Evolutionary conservation across 2,797 vertebrate genomes (phyloP), one percentile per base, ranked within the genome.

Genomic region (Nyctibius grandis): DNA sequence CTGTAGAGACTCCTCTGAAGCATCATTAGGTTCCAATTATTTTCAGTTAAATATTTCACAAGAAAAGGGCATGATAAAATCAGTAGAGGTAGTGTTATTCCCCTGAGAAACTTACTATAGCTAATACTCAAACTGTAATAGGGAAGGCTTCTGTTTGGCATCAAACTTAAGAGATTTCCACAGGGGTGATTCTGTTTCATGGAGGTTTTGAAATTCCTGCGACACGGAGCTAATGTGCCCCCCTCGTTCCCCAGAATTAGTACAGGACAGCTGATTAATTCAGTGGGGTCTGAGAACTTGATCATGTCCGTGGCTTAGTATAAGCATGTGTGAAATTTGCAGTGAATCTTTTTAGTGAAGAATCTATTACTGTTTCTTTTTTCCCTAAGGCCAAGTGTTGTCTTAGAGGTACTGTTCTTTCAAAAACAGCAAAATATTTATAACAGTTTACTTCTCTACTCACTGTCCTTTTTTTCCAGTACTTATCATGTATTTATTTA

Each of bases 11-110:
- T 95, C 47, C 64, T 95, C 94, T 96, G 93, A 96, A 97, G 67
- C 76, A 92, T 96, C 81, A 90, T 96, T 96, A 96, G 73, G 28
- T 96, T 97, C 78, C 83, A 97, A 17, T 97, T 97, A 97, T 93
- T 96, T 96, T 89, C 68, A 72, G 59, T 88, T 77, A 94, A 94
- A 91, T 96, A 89, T 91, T 93, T 95, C 59, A 42, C 57, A 91
- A 84, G 85, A 85, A 97, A 96, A 84, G 75, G 65, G 47, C 87
- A 88, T 65, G 80, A 84, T 91, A 94, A 94, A 95, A 93, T 96
- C 22, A 31, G 80, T 47, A 89, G 70, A 91, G 73, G 59, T 84
- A 67, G 69, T 75, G 34, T 79, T 94, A 69, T 63, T 93, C 91
- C 67, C 72, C 33, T 7, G 40, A 86, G 91, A 93, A 88, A 69